Base-by-base conservation (phyloP, 2,113 vertebrate species). In the Probosciger aterrimus region DNA sequence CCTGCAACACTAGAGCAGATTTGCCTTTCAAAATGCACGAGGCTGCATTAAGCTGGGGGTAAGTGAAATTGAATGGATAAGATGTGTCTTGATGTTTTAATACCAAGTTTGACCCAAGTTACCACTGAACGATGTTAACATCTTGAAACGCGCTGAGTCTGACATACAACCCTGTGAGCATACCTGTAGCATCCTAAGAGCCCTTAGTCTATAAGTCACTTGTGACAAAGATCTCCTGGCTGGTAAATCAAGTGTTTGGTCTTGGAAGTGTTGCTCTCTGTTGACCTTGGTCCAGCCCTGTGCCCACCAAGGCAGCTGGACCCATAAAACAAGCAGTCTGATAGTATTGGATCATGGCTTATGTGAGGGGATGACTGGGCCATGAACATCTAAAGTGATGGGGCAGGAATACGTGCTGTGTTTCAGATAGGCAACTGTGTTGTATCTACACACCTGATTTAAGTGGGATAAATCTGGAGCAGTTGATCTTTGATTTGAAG, bases 321-420 rank as follows among this genome's bases (percentile, higher is more conserved):
- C 53, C 33, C 1, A 0, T 37, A 25, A 44, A 53, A 33, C 0
- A 6, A 68, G 70, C 33, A 46, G 37, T 44, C 22, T 37, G 35
- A 14, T 33, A 18, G 50, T 2, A 1, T 5, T 59, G 31, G 27
- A 35, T 59, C 25, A 11, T 37, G 50, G 35, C 10, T 74, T 18
- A 3, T 28, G 31, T 1, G 14, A 74, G 17, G 31, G 60, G 14
- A 18, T 49, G 76, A 11, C 8, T 43, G 59, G 17, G 14, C 31
- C 20, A 4, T 50, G 68, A 31, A 59, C 25, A 16, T 43, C 35
- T 41, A 0, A 41, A 25, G 41, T 14, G 59, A 25, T 6, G 35
- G 49, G 18, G 18, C 19, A 39, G 41, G 47, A 39, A 27, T 28
- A 39, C 9, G 22, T 78, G 85, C 57, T 37, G 23, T 10, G 23